Percentiles rank a stretch among this genome's conserved stretches.
phyloP scores from a whole-genome alignment of 1,140 invertebrate species.

The Lucilia sericata region DNA sequence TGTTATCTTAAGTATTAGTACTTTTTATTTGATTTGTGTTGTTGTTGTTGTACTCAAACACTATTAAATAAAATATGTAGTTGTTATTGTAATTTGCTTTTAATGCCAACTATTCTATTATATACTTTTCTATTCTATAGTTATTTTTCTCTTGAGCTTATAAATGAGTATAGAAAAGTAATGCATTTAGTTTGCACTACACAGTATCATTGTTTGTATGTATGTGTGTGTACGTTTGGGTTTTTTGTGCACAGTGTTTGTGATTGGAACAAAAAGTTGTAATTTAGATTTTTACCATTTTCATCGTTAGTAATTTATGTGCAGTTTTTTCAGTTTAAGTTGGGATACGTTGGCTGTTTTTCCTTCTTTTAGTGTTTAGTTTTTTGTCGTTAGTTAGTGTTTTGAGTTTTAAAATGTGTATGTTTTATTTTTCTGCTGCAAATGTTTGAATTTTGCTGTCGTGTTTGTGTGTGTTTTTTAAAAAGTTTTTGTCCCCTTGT shows the following conservation, averaged over 20 bases:
- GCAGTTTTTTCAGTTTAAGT: neutral
- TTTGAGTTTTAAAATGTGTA: neutral
- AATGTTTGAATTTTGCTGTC: neutral
- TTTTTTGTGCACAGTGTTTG: constrained; percentile 36
- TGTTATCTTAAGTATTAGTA: neutral
- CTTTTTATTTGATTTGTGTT: neutral
- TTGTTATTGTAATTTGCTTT: no score
- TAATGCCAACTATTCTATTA: neutral
- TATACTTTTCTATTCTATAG: neutral
- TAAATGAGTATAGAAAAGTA: neutral
- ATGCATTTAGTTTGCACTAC: neutral
- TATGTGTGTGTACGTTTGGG: neutral
- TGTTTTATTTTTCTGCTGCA: neutral
- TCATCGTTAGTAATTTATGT: constrained; percentile 44
- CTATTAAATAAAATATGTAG: neutral
- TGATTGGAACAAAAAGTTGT: constrained; percentile 35
- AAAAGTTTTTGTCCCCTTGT: constrained; percentile 22
- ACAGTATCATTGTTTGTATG: neutral
- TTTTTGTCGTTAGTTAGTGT: neutral
- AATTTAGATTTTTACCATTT: constrained; percentile 40
- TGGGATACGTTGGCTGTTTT: neutral
- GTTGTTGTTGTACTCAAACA: neutral
- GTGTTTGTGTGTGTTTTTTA: neutral
- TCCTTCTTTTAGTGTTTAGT: neutral
- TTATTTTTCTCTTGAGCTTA: constrained; percentile 22